Conservation (phyloP, 2,888 invertebrate genomes). For the Empis livida region DNA sequence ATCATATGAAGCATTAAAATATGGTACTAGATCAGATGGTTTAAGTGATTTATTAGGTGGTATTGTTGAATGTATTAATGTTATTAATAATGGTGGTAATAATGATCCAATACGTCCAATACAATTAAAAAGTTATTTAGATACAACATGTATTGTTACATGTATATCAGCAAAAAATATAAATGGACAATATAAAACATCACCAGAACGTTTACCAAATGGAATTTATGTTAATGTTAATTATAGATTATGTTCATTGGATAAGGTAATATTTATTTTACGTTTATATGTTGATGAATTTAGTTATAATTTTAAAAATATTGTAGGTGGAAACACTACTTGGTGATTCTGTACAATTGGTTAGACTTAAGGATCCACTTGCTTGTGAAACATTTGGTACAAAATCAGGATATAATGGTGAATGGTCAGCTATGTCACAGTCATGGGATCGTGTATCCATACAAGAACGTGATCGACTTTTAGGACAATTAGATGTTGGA, state of each 20-base stretch:
- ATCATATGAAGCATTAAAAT: constrained; percentile 85
- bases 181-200: constrained; percentile 39
- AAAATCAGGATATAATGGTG: constrained; percentile 52
- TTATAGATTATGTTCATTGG: constrained; percentile 60
- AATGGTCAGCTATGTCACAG: constrained; percentile 53
- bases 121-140: constrained; percentile 54
- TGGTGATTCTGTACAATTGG: constrained; percentile 56
- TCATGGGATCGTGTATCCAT: constrained; percentile 68
- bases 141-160: constrained; percentile 76
- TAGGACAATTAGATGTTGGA: constrained; percentile 50
- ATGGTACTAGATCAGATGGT: constrained; percentile 79
- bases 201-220: constrained; percentile 47
- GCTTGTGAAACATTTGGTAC: constrained; percentile 40
- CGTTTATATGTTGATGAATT: constrained; percentile 1
- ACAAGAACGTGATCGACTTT: constrained; percentile 57
- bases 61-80: constrained; percentile 69
- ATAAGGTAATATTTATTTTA: constrained; percentile 43
- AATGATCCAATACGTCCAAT: constrained; percentile 48
- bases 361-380: constrained; percentile 56
- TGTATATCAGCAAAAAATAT: constrained; percentile 41
- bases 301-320: not conserved
- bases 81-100: constrained; percentile 56
- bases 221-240: constrained; percentile 67
- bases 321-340: constrained; percentile 58
- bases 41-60: constrained; percentile 81